These are phyloP conservation scores for Polydrusus tereticollis DNA, from an alignment of 2,888 invertebrate species.

Conservation along the genomic window DNA sequence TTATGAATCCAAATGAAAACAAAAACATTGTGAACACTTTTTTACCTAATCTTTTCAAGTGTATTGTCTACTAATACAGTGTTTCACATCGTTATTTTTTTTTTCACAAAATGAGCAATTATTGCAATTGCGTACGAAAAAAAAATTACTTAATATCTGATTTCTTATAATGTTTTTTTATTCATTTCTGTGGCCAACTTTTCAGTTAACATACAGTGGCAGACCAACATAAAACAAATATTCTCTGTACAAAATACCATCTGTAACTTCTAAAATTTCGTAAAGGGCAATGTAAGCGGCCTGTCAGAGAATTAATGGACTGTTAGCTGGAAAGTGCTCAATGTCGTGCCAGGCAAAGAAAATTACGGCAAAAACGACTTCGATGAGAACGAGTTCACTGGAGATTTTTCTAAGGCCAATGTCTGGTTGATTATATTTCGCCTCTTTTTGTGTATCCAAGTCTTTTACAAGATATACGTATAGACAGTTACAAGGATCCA, in stretches of 20 bases:
- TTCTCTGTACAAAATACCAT: not conserved
- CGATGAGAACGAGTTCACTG: slow-evolving; percentile 1
- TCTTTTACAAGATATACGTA: not conserved
- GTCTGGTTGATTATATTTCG: not conserved
- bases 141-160: too few species aligned
- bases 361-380: slow-evolving; percentile 6
- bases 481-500: too few species aligned
- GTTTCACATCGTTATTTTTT: too few species aligned
- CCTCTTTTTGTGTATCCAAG: not conserved
- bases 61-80: too few species aligned
- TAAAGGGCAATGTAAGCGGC: not conserved
- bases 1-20: too few species aligned
- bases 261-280: not conserved
- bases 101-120: too few species aligned
- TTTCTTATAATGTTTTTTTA: too few species aligned
- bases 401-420: slow-evolving; percentile 6
- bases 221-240: not conserved
- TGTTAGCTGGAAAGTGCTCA: slow-evolving; percentile 11
- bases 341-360: slow-evolving; percentile 17
- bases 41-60: too few species aligned
- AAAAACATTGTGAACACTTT: too few species aligned
- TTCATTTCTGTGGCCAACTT: too few species aligned
- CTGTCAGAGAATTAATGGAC: slow-evolving; percentile 10
- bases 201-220: too few species aligned
- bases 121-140: too few species aligned